Conservation (phyloP, 2,888 invertebrate genomes). For the Limnephilus rhombicus region DNA sequence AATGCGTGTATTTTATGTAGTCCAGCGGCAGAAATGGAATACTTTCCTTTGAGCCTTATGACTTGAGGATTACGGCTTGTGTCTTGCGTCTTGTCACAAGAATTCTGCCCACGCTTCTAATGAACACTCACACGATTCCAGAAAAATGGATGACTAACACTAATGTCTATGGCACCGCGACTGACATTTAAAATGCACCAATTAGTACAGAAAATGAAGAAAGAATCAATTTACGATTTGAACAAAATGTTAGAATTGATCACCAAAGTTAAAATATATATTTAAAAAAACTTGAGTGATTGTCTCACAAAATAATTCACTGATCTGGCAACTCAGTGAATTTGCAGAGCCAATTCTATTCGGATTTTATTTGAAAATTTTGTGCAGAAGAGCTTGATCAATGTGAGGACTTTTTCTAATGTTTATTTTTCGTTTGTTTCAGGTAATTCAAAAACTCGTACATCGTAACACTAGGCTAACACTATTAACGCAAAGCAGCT, state of each 20-base stretch:
- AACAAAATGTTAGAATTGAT: neutral
- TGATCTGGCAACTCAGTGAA: too few relatives aligned
- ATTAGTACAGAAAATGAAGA: neutral
- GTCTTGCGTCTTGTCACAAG: neutral
- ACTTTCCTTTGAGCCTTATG: too few relatives aligned
- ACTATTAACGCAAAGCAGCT: neutral
- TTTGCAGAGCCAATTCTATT: too few relatives aligned
- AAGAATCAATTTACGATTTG: neutral
- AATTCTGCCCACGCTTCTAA: neutral
- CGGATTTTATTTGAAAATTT: neutral
- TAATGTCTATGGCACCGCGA: neutral
- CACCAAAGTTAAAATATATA: too few relatives aligned
- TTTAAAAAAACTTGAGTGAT: too few relatives aligned
- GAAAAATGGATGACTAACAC: neutral
- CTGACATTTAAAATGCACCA: neutral
- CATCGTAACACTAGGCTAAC: neutral
- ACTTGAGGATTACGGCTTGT: neutral
- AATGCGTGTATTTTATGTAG: too few relatives aligned
- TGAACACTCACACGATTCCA: neutral
- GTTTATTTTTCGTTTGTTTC: neutral
- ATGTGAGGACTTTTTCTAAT: neutral
- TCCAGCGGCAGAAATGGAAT: too few relatives aligned
- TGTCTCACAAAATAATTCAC: too few relatives aligned
- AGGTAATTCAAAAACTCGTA: neutral
- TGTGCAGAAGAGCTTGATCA: neutral